Conservation (phyloP, 2,888 invertebrate species). For the Orthosia incerta region DNA sequence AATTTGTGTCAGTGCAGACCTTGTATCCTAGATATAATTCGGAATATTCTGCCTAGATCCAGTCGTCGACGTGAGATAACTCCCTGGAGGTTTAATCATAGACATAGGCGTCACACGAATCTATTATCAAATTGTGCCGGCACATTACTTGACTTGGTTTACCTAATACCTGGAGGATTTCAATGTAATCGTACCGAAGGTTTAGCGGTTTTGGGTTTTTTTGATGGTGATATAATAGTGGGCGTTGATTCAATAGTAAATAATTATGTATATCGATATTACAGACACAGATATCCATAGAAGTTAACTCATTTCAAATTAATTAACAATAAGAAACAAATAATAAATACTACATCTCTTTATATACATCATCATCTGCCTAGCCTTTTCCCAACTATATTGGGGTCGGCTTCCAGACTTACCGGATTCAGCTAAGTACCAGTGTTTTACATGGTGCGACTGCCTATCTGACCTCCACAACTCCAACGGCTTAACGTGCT, state of each 20-base stretch:
- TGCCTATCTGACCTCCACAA: too few species aligned
- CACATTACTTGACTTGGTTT: conserved; percentile 56
- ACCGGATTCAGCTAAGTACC: too few species aligned
- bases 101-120: conserved; percentile 58
- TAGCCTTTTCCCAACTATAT: too few species aligned
- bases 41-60: conserved; percentile 51
- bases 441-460: too few species aligned
- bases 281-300: neutral
- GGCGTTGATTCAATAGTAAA: neutral
- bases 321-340: too few species aligned
- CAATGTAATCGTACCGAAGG: conserved; percentile 35
- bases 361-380: too few species aligned
- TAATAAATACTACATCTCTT: too few species aligned
- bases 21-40: conserved; percentile 53
- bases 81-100: conserved; percentile 63
- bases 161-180: conserved; percentile 50
- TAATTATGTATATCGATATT: neutral
- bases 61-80: conserved; percentile 53
- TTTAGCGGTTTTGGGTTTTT: conserved; percentile 20
- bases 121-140: conserved; percentile 64
- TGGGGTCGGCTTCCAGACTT: too few species aligned
- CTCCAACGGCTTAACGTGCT: too few species aligned
- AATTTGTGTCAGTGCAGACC: conserved; percentile 25
- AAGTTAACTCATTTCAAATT: too few species aligned
- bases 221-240: conserved; percentile 16